A percentile compares a stretch with the other conserved stretches of the same genome.
Evolutionary conservation across 2,113 vertebrate genomes (phyloP).

Genomic region (Salvator merianae): DNA sequence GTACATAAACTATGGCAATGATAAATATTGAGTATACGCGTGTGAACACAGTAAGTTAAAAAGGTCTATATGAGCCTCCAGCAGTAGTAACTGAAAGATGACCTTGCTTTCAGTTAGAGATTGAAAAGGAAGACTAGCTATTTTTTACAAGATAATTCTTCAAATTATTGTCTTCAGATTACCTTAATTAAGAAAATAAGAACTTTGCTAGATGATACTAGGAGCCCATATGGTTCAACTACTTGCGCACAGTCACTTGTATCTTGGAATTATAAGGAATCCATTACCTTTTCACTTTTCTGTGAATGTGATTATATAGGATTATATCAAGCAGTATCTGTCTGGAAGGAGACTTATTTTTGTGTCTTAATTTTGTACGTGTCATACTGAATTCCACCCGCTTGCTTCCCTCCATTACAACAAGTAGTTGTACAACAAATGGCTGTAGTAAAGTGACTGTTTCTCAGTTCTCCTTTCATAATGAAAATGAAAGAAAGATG

Average conservation of each 20-base stretch:
- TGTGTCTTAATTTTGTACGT: too few relatives aligned
- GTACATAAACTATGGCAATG: neutral
- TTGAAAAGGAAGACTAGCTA: too few relatives aligned
- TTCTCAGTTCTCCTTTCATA: neutral
- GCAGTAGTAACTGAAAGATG: neutral
- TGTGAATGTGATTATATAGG: too few relatives aligned
- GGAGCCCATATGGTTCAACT: too few relatives aligned
- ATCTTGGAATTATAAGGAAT: neutral
- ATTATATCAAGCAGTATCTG: neutral
- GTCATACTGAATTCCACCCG: too few relatives aligned
- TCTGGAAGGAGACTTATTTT: too few relatives aligned
- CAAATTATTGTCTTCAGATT: neutral
- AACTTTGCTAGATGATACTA: too few relatives aligned
- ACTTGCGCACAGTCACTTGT: neutral
- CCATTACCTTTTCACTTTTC: neutral
- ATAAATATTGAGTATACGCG: neutral
- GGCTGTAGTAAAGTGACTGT: neutral
- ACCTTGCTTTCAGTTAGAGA: neutral
- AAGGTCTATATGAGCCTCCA: neutral
- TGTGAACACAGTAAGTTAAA: neutral
- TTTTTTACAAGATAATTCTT: neutral
- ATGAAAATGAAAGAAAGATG: too few relatives aligned
- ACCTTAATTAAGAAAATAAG: too few relatives aligned
- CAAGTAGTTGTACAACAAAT: neutral
- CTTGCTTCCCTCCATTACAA: too few relatives aligned